phyloP scores from a whole-genome alignment of 2,888 invertebrate genomes.

The Drosophila lacicola region DNA sequence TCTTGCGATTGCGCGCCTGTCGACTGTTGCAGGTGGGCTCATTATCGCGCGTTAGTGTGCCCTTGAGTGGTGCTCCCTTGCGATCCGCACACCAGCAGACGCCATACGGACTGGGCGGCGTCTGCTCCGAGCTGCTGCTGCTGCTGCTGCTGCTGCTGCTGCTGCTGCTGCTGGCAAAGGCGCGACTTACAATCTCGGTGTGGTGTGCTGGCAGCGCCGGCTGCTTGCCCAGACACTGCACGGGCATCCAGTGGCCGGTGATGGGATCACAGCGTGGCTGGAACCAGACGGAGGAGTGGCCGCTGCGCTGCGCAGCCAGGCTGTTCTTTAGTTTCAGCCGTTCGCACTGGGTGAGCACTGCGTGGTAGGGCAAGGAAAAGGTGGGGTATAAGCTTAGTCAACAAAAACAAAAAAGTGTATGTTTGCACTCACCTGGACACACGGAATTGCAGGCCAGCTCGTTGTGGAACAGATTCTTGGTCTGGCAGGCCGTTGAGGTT shows the following conservation, averaged over 20 bases:
- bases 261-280: constrained; percentile 90
- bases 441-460: constrained; percentile 92
- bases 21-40: constrained; percentile 92
- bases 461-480: constrained; percentile 93
- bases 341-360: constrained; percentile 92
- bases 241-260: constrained; percentile 92
- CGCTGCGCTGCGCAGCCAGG: constrained; percentile 89
- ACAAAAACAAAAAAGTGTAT: background rate
- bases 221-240: constrained; percentile 90
- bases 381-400: background rate
- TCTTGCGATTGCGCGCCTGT: constrained; percentile 89
- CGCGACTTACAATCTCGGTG: constrained; percentile 67
- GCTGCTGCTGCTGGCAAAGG: constrained; percentile 48
- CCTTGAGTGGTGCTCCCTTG: constrained; percentile 92
- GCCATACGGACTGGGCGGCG: constrained; percentile 85
- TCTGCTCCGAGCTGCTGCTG: constrained; percentile 1
- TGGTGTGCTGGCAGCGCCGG: constrained; percentile 75
- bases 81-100: constrained; percentile 95
- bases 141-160: constrained; percentile 4
- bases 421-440: constrained; percentile 89
- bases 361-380: too few species aligned
- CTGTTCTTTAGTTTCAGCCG: constrained; percentile 92
- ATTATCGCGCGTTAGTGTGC: constrained; percentile 90
- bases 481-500: constrained; percentile 91
- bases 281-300: constrained; percentile 86